Percentiles rank a stretch among this genome's conserved stretches.
Conservation (phyloP, 2,113 vertebrate species). For the Crotalus viridis region DNA sequence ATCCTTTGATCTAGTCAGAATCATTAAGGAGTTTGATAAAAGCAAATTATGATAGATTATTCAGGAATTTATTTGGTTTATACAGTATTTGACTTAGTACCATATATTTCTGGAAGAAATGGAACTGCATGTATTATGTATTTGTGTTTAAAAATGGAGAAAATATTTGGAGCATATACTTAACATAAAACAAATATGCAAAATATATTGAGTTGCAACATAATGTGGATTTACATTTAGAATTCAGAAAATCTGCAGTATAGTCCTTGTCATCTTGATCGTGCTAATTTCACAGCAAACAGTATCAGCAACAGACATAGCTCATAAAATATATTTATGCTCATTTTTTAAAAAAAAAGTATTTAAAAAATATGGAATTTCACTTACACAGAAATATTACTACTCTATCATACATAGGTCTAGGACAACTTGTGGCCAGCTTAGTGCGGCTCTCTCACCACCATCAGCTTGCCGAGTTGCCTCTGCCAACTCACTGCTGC, state of each 20-base stretch:
- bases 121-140: constrained; percentile 24
- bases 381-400: constrained; percentile 43
- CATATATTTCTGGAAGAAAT: constrained; percentile 18
- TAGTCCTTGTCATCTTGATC: constrained; percentile 2
- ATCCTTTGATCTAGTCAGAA: background rate
- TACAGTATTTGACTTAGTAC: background rate
- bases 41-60: background rate
- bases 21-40: background rate
- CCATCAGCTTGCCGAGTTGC: background rate
- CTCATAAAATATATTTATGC: constrained; percentile 4
- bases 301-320: constrained; percentile 57
- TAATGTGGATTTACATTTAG: constrained; percentile 2
- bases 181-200: constrained; percentile 24
- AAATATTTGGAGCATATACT: constrained; percentile 25
- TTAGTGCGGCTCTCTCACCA: background rate
- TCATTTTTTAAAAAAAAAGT: background rate
- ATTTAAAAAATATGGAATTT: constrained; percentile 54
- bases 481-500: background rate
- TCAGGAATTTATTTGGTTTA: constrained; percentile 5
- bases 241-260: constrained; percentile 8
- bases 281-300: constrained; percentile 5
- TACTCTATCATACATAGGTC: constrained; percentile 19
- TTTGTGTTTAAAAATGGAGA: constrained; percentile 55
- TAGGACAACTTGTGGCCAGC: background rate
- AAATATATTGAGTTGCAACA: background rate